Evolutionary conservation across 64 coral and sea anemone genomes (phyloP), one percentile per base, ranked within the genome.

Genomic region (Montipora efflorescens): DNA sequence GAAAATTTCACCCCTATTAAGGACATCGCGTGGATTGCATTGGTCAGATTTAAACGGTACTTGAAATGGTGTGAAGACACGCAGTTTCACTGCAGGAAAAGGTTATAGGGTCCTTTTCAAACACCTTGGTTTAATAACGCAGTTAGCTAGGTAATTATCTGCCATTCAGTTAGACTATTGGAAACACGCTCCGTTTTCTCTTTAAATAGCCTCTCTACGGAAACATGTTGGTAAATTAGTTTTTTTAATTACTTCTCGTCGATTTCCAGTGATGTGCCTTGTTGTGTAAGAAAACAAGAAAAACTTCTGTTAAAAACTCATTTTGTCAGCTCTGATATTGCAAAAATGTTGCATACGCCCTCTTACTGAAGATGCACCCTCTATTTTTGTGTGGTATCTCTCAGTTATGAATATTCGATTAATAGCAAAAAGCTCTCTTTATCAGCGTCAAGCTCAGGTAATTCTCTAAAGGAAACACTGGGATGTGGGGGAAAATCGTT

Each of bases 81-180:
- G 62, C 66, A 45, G 69, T 23, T 86, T 50, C 71, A 49, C 59
- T 48, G 16, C 43, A 48, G 4, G 4, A 49, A 86, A 18, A 86
- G 82, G 82, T 67, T 49, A 36, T 36, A 48, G 45, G 70, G 13
- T 71, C 19, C n/a, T 50, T 86, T 70, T 23, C 64, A 51, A 43
- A 11, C 82, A 21, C 16, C 7, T 69, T 69, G 18, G 62, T 48
- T 70, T 22, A 86, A 50, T 86, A 71, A 86, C 23, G 71, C 82
- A 86, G 62, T 86, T 71, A 59, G 72, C 62, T 48, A 70, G 4
- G 43, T 70, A 71, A 86, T 86, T 86, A 86, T 71, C 82, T 72
- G 28, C 21, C 15, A 19, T 19, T 21, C 7, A 14, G 61, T 64
- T 64, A 12, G n/a, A 71, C 3, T 49, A 8, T 45, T 49, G 47